These are phyloP conservation scores for Mesorhabditis belari DNA, from an alignment of 2,888 invertebrate genomes.

Conservation along the genomic window DNA sequence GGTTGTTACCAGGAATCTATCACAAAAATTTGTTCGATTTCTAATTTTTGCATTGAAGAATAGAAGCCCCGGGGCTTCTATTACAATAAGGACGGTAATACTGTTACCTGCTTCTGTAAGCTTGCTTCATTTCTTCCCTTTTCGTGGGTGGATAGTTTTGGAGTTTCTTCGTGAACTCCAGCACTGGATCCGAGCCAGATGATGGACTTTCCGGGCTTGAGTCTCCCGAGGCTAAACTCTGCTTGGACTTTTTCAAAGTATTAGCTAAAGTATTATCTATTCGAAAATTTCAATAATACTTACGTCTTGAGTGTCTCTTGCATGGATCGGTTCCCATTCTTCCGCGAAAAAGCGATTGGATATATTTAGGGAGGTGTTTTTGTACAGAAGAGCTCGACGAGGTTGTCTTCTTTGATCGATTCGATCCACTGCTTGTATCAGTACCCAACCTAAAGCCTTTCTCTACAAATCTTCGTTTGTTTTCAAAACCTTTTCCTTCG, in stretches of 20 bases:
- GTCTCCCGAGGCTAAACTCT: constrained; percentile 31
- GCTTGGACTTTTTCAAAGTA: neutral
- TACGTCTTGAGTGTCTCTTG: constrained; percentile 42
- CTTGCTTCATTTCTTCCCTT: constrained; percentile 37
- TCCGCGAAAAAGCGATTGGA: constrained; percentile 49
- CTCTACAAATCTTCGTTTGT: neutral
- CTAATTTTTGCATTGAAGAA: too few relatives aligned
- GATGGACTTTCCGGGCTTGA: constrained; percentile 46
- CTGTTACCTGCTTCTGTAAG: constrained; percentile 30
- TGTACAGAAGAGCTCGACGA: constrained; percentile 46
- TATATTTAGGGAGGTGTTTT: constrained; percentile 51
- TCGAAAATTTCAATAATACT: constrained; percentile 15
- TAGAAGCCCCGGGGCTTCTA: too few relatives aligned
- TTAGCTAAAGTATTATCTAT: constrained; percentile 12
- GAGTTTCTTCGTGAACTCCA: constrained; percentile 50
- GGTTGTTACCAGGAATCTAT: too few relatives aligned
- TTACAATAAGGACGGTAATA: constrained; percentile 26
- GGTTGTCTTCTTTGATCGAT: constrained; percentile 50
- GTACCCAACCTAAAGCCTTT: constrained; percentile 42
- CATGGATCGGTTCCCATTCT: constrained; percentile 52
- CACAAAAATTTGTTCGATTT: too few relatives aligned
- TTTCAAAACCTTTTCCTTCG: constrained; percentile 44
- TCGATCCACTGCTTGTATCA: constrained; percentile 48
- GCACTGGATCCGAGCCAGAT: constrained; percentile 50
- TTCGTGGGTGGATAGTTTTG: constrained; percentile 51